Conservation (phyloP, 2,888 invertebrate genomes). For the Hofmannophila pseudospretella region DNA sequence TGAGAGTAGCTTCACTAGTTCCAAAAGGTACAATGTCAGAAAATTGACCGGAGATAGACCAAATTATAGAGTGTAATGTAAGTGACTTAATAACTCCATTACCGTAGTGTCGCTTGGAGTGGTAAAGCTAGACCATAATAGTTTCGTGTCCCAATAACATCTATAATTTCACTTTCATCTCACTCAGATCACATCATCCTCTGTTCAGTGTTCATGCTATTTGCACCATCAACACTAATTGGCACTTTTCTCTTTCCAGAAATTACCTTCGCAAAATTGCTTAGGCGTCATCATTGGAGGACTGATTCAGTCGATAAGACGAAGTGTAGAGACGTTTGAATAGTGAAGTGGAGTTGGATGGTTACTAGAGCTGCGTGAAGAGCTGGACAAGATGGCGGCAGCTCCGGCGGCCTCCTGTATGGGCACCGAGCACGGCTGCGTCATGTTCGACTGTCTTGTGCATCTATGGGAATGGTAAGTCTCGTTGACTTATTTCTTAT, state of each 20-base stretch:
- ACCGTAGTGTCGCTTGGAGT: not conserved
- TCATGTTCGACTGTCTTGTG: slow-evolving; percentile 68
- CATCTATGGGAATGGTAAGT: slow-evolving; percentile 74
- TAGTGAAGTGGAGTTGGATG: slow-evolving; percentile 32
- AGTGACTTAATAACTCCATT: not conserved
- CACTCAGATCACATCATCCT: slow-evolving; percentile 27
- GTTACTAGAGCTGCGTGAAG: slow-evolving; percentile 21
- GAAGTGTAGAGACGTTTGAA: slow-evolving; percentile 13
- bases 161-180: slow-evolving; percentile 50
- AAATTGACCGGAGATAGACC: slow-evolving; percentile 1
- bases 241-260: slow-evolving; percentile 60
- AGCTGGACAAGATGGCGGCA: slow-evolving; percentile 17
- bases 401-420: slow-evolving; percentile 61
- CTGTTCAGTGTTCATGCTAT: slow-evolving; percentile 16
- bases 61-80: not conserved
- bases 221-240: slow-evolving; percentile 42
- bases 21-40: slow-evolving; percentile 3
- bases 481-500: not conserved
- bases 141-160: slow-evolving; percentile 9
- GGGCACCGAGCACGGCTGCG: slow-evolving; percentile 66
- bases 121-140: not conserved
- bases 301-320: not conserved
- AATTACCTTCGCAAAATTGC: slow-evolving; percentile 36
- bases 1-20: too few relatives aligned
- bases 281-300: slow-evolving; percentile 17